A percentile compares a stretch with the other conserved stretches of the same genome.
Conservation (phyloP, 2,888 invertebrate species). For the Vandiemenella viatica region DNA sequence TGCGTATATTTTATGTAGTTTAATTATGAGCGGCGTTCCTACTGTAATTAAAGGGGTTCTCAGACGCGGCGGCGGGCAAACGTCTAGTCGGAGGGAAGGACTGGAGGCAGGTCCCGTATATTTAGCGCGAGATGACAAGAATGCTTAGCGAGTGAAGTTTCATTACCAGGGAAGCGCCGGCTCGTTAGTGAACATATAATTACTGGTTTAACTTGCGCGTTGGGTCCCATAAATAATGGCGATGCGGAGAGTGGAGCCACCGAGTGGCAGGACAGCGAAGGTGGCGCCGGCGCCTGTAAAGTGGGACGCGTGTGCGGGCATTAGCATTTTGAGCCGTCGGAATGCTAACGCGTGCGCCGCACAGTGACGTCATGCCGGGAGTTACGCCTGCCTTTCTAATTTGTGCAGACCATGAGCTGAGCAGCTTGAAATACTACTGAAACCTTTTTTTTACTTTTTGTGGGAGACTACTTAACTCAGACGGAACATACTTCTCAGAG, state of each 20-base stretch:
- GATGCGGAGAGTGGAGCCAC: background rate
- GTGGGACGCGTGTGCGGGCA: too few relatives aligned
- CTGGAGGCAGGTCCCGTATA: background rate
- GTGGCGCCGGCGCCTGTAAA: too few relatives aligned
- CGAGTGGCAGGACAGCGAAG: background rate
- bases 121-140: background rate
- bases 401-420: too few relatives aligned
- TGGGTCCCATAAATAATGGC: background rate
- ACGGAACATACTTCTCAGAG: too few relatives aligned
- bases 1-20: background rate
- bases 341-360: too few relatives aligned
- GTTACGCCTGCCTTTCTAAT: too few relatives aligned
- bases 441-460: too few relatives aligned
- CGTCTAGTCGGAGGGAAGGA: background rate
- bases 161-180: background rate
- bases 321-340: too few relatives aligned
- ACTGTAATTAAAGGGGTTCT: background rate
- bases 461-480: too few relatives aligned
- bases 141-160: background rate
- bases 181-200: background rate
- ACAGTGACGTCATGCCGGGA: too few relatives aligned
- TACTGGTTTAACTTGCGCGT: background rate
- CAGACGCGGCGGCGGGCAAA: background rate
- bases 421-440: too few relatives aligned
- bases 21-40: background rate